Base-by-base conservation (phyloP, 2,797 vertebrate species). In the Eptatretus atami region DNA sequence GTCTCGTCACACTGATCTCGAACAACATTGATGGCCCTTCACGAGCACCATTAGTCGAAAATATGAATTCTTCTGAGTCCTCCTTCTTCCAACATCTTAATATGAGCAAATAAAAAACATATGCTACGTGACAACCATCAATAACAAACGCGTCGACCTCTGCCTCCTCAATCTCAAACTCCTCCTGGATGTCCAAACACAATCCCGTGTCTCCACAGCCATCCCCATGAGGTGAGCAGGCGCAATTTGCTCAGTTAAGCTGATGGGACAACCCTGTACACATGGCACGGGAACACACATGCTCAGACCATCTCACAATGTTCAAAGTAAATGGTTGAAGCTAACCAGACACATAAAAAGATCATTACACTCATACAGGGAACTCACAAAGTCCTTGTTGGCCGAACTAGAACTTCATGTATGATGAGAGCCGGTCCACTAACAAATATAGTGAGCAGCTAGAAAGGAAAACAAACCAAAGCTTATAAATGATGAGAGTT, bases 351-450 rank as follows among this genome's bases (percentile, higher is more conserved):
- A n/a, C 31, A 31, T 6, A 31, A 3, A 31, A 31, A n/a, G n/a
- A n/a, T 31, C 3, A 6, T 15, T 12, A 68, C 67, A 80, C 90
- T 86, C 78, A 96, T 90, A 88, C 57, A 98, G 80, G 66, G 92
- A 98, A 70, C 95, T 90, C 69, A 96, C 90, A 76, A 98, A 96
- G 76, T 98, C 92, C 77, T 96, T 98, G 79, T 96, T 94, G 76
- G 75, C 92, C 76, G 93, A 84, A 75, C n/a, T 96, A 98, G 75
- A 95, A 98, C 72, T n/a, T 94, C 67, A 96, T 80, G 65, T 98
- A n/a, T 9, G 87, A 79, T 64, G 70, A 80, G 69, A 98, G 78
- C 69, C 92, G n/a, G 96, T 67, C 79, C 88, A 67, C 84, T 96
- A 71, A 98, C 90, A 74, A 98, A 98, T 76, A 98, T 96, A 66